Evolutionary conservation across 2,113 vertebrate species (phyloP).

Genomic region (Elephantulus edwardii): DNA sequence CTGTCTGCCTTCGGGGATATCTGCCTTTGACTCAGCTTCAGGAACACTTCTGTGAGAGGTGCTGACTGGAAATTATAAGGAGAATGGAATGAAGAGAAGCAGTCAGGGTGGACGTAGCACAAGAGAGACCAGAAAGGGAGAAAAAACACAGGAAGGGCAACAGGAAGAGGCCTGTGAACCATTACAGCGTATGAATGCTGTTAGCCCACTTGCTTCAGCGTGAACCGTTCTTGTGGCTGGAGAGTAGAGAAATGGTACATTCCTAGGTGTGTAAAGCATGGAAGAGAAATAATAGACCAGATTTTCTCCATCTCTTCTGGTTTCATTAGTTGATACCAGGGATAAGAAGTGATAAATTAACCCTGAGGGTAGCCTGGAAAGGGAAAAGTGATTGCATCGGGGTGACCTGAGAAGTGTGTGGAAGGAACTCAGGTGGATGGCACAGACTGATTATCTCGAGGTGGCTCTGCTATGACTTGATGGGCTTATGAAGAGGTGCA

Average conservation of each 20-base stretch:
- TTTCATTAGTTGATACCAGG: not conserved
- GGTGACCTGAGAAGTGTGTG: too few species aligned
- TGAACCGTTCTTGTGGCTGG: not conserved
- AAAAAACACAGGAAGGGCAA: not conserved
- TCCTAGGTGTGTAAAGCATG: fast-evolving
- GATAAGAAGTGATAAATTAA: not conserved
- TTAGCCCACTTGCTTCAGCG: not conserved
- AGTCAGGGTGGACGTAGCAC: not conserved
- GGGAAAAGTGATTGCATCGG: not conserved
- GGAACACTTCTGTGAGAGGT: not conserved
- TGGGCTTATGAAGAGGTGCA: fast-evolving
- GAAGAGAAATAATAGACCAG: not conserved
- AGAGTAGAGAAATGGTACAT: too few species aligned
- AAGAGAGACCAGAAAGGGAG: not conserved
- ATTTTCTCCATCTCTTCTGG: not conserved
- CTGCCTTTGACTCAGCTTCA: not conserved
- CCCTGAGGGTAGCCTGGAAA: not conserved
- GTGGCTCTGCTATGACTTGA: not conserved
- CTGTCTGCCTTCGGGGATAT: not conserved
- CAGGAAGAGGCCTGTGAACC: not conserved
- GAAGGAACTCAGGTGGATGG: not conserved
- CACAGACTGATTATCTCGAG: fast-evolving
- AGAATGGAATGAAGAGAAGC: not conserved
- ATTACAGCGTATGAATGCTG: not conserved
- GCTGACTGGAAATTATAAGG: not conserved